These are phyloP conservation scores for Leucosticte australis DNA, from an alignment of 2,113 vertebrate species.

Conservation along the genomic window DNA sequence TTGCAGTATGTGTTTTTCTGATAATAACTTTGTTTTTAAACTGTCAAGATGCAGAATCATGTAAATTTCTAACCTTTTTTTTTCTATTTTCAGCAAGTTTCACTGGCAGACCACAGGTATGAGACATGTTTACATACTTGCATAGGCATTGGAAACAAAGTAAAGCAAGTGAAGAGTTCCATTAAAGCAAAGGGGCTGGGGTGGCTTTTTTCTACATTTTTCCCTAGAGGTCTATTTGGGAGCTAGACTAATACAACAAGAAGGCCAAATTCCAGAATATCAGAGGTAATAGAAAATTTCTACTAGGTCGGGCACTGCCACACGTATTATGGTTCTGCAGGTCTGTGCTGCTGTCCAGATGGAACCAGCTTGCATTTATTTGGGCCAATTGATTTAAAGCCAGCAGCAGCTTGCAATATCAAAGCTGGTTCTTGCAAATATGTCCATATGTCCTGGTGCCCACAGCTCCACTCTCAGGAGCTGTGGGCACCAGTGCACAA, in stretches of 20 bases:
- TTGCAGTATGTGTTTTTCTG: neutral
- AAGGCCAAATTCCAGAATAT: neutral
- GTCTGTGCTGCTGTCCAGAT: neutral
- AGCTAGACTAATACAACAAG: neutral
- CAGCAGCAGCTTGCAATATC: neutral
- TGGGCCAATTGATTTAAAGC: neutral
- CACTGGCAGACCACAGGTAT: constrained; percentile 78
- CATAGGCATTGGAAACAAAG: neutral
- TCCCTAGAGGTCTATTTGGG: neutral
- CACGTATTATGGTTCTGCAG: neutral
- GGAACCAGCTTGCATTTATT: neutral
- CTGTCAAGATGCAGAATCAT: neutral
- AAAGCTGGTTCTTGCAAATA: neutral
- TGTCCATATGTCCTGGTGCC: neutral
- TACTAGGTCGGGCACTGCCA: neutral
- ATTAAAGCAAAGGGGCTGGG: neutral
- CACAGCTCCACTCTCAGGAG: neutral
- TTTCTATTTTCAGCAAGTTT: constrained; percentile 71
- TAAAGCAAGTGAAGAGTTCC: neutral
- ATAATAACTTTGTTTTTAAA: neutral
- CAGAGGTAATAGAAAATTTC: neutral
- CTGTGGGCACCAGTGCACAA: neutral
- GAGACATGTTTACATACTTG: neutral
- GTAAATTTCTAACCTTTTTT: neutral
- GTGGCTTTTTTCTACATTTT: neutral